Evolutionary conservation across 1,140 invertebrate genomes (phyloP).

Genomic region (Atopsyche davidsoni): DNA sequence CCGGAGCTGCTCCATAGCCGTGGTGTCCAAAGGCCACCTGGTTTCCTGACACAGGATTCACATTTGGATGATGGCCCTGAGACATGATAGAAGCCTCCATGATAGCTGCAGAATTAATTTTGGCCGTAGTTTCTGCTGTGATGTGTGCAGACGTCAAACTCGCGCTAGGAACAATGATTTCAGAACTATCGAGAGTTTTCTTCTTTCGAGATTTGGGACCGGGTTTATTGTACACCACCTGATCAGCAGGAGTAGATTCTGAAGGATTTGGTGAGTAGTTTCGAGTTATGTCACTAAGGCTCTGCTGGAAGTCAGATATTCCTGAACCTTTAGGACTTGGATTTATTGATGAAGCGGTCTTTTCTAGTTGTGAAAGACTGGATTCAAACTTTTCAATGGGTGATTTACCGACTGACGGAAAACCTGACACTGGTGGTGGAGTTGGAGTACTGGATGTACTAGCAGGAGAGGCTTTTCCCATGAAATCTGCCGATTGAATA

Average conservation of each 20-base stretch:
- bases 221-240: slow-evolving; percentile 33
- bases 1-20: slow-evolving; percentile 23
- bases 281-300: slow-evolving; percentile 46
- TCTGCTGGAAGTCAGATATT: slow-evolving; percentile 44
- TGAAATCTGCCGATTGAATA: slow-evolving; percentile 15
- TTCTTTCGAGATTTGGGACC: slow-evolving; percentile 41
- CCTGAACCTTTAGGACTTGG: slow-evolving; percentile 37
- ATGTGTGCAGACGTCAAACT: no score
- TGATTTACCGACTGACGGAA: slow-evolving; percentile 3
- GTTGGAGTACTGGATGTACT: slow-evolving; percentile 25
- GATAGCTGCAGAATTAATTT: no score
- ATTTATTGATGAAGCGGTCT: slow-evolving; percentile 35
- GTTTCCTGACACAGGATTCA: no score
- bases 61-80: no score
- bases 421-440: slow-evolving; percentile 7
- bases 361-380: slow-evolving; percentile 42
- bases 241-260: slow-evolving; percentile 27
- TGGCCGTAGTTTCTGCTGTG: no score
- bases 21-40: not conserved
- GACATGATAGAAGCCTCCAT: no score
- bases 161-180: no score
- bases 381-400: slow-evolving; percentile 34
- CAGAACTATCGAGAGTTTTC: slow-evolving; percentile 33
- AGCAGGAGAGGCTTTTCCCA: slow-evolving; percentile 16
- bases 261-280: slow-evolving; percentile 39